Conservation (phyloP, 2,888 invertebrate genomes). For the Brachypalpus laphriformis region DNA sequence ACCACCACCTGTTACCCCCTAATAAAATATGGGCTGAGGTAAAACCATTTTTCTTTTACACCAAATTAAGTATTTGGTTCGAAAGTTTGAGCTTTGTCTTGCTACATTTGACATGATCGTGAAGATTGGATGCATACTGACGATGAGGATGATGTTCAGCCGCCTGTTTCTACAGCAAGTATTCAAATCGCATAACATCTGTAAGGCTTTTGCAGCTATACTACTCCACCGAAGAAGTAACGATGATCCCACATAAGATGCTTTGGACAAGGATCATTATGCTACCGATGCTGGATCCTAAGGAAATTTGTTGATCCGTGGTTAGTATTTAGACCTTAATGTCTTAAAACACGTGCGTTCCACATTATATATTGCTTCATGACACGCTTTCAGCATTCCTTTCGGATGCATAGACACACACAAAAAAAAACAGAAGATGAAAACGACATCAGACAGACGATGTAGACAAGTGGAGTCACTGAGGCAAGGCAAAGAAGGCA, state of each 20-base stretch:
- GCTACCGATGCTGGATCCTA: constrained; percentile 24
- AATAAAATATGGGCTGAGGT: background rate
- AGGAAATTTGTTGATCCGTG: constrained; percentile 34
- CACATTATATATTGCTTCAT: constrained; percentile 53
- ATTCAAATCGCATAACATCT: constrained; percentile 23
- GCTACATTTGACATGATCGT: background rate
- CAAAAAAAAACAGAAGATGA: background rate
- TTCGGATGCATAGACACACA: constrained; percentile 29
- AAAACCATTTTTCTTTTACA: constrained; percentile 29
- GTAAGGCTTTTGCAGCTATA: background rate
- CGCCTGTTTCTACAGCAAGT: background rate
- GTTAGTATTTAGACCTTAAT: constrained; percentile 32
- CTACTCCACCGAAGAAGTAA: too few species aligned
- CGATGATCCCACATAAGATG: constrained; percentile 2
- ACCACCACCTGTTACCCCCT: background rate
- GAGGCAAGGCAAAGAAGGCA: constrained; percentile 21
- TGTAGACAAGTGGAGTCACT: constrained; percentile 42
- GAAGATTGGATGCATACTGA: constrained; percentile 3
- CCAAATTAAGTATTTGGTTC: constrained; percentile 18
- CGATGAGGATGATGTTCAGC: constrained; percentile 19
- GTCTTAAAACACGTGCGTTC: constrained; percentile 56
- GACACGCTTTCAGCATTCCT: constrained; percentile 64
- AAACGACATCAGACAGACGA: constrained; percentile 18
- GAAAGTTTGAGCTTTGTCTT: constrained; percentile 27
- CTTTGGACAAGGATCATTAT: constrained; percentile 36